Base-by-base conservation (phyloP, 2,888 invertebrate species). In the Lysandra coridon region DNA sequence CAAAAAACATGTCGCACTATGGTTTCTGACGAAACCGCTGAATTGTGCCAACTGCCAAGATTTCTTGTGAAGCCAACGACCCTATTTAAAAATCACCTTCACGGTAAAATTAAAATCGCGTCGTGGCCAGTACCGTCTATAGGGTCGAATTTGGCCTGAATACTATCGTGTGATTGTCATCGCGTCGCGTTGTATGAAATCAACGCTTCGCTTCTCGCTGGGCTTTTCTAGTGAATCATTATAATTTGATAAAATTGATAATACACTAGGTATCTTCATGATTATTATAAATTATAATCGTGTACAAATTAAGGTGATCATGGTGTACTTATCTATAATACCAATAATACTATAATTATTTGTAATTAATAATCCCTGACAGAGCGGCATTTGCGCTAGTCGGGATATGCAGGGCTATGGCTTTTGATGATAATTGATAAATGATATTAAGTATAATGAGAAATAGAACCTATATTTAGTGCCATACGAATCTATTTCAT, bases 41-140 rank as follows among this genome's bases (percentile, higher is more conserved):
- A 84, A 87, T 84, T 87, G 87, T 93, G 92, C 92, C 93, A 93
- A 93, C 87, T 93, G 93, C 93, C 92, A 93, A 93, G 90, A 91
- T 92, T 91, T 91, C 89, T 91, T 91, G 88, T 84, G 87, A 90
- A 90, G 93, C 87, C 93, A 93, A 91, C 89, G 93, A 93, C 93
- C 93, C 90, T 86, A 81, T 85, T 85, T 84, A 83, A 83, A 81
- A 82, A 83, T 87, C 84, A 83, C 81, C 81, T 83, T 81, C 84
- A 82, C 80, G 80, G 77, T n/a, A 37, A n/a, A 57, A 79, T 60
- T 74, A 69, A 81, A 76, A 74, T 23, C 57, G 30, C 17, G 57
- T 73, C 6, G 33, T 75, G 80, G 85, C 88, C 86, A 79, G 0
- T 0, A 49, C 1, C 57, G 0, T 60, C 0, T 0, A 60, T 88